Percentiles rank a stretch among this genome's conserved stretches.
Conservation (phyloP, 2,888 invertebrate genomes). For the Pherbina coryleti region DNA sequence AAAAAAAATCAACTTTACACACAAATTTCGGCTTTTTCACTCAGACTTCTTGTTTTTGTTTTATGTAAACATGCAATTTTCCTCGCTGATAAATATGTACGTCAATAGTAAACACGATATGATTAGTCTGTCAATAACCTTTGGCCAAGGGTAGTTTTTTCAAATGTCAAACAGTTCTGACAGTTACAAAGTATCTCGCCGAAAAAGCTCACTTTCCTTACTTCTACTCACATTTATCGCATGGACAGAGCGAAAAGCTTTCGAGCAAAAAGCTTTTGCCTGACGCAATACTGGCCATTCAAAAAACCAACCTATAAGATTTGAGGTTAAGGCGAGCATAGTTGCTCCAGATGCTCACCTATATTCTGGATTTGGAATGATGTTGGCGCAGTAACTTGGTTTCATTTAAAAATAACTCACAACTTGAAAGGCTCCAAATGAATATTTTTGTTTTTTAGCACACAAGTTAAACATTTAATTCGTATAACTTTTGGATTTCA, state of each 20-base stretch:
- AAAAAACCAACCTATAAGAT: background rate
- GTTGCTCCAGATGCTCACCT: background rate
- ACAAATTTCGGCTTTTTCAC: no score
- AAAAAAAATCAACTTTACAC: no score
- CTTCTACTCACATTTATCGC: background rate
- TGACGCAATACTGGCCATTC: constrained; percentile 17
- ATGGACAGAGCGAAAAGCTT: background rate
- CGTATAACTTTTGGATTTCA: background rate
- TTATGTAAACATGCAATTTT: background rate
- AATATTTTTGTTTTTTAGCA: background rate
- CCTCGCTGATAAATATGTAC: background rate
- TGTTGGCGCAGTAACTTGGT: background rate
- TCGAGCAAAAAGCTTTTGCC: constrained; percentile 2
- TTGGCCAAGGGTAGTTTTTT: constrained; percentile 32
- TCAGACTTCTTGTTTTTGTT: no score
- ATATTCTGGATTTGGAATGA: background rate
- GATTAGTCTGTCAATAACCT: constrained; percentile 47
- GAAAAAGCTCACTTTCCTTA: background rate
- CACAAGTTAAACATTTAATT: background rate
- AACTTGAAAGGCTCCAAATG: background rate
- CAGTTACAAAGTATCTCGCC: constrained; percentile 8
- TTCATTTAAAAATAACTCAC: background rate
- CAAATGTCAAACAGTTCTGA: constrained; percentile 40
- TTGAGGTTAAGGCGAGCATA: constrained; percentile 21
- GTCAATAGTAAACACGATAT: background rate